Evolutionary conservation across 2,113 vertebrate species (phyloP).

Genomic region (Gopherus flavomarginatus): DNA sequence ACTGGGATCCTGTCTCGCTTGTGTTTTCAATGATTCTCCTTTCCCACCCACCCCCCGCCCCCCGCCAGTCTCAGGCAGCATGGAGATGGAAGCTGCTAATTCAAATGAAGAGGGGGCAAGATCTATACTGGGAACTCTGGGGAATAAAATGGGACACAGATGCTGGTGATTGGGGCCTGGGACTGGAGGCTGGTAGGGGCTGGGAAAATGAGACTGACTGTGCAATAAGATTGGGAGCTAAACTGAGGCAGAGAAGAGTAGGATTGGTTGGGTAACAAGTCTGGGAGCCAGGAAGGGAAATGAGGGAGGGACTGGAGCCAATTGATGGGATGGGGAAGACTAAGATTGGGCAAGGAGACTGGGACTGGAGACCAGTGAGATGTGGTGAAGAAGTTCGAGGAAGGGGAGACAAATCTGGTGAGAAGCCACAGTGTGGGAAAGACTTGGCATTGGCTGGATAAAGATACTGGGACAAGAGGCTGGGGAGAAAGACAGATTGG

Average conservation of each 20-base stretch:
- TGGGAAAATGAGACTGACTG: background rate
- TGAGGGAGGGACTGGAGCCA: background rate
- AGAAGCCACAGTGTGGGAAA: background rate
- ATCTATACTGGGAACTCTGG: background rate
- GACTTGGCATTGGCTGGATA: background rate
- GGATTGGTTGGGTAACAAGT: background rate
- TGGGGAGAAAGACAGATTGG: background rate
- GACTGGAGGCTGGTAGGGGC: background rate
- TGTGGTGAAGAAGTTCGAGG: background rate
- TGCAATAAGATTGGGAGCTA: background rate
- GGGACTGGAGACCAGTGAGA: background rate
- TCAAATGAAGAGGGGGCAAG: background rate
- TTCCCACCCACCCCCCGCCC: accelerated
- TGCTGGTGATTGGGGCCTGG: background rate
- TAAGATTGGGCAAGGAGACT: background rate
- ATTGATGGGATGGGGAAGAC: background rate
- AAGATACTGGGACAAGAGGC: background rate
- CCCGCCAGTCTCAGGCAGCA: background rate
- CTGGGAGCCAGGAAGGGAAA: background rate
- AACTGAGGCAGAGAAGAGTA: background rate
- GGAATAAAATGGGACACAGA: background rate
- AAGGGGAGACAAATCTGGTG: background rate
- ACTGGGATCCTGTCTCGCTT: background rate
- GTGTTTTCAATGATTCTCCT: background rate
- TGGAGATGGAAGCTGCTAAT: background rate